These are phyloP conservation scores for Ormyrus rosae DNA, from an alignment of 2,888 invertebrate genomes.

Conservation along the genomic window DNA sequence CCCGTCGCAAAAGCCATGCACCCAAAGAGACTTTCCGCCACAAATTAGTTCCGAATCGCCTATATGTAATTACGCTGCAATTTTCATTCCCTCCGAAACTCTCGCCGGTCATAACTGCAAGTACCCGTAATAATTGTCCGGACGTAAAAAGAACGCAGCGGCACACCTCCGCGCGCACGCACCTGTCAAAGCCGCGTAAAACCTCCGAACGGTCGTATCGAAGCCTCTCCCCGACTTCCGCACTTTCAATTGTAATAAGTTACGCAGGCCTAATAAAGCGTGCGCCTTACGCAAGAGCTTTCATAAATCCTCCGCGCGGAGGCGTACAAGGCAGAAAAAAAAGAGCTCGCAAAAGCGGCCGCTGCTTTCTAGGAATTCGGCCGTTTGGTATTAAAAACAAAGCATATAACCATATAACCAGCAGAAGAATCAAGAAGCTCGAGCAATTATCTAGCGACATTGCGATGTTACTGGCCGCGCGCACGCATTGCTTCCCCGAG, in stretches of 20 bases:
- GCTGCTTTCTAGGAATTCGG: constrained; percentile 20
- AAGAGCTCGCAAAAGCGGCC: constrained; percentile 5
- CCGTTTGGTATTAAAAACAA: no score
- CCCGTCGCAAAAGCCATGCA: background rate
- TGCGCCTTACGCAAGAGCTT: constrained; percentile 19
- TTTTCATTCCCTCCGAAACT: background rate
- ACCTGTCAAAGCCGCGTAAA: no score
- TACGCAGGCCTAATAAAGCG: constrained; percentile 3
- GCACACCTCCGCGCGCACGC: background rate
- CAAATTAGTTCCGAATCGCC: constrained; percentile 27
- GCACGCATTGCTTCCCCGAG: constrained; percentile 47
- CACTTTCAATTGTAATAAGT: constrained; percentile 40
- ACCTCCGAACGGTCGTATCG: no score
- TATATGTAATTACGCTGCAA: constrained; percentile 11
- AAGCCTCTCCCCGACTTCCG: constrained; percentile 11
- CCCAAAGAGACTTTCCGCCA: constrained; percentile 21
- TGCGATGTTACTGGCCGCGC: constrained; percentile 9
- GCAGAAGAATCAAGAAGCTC: background rate
- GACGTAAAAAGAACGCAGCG: background rate
- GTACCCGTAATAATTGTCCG: background rate
- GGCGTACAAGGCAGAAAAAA: background rate
- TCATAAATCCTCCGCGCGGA: background rate
- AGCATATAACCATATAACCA: background rate
- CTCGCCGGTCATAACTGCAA: background rate
- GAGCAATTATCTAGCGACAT: background rate